Percentiles rank a stretch among this genome's conserved stretches.
Conservation (phyloP, 2,797 vertebrate species). For the Enteromius afrohamiltoni region DNA sequence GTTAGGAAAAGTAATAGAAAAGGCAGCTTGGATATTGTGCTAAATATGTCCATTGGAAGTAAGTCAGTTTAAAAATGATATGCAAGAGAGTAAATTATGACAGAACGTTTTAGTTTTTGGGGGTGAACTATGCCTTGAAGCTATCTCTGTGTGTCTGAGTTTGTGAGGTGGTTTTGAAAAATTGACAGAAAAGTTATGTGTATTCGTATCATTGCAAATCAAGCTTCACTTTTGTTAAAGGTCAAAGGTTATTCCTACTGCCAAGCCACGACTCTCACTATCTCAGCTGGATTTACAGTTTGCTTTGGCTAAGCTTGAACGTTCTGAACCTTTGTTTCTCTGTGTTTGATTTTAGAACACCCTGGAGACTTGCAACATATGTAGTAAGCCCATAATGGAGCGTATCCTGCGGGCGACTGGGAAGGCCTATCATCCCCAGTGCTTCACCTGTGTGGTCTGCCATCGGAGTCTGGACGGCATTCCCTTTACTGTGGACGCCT, state of each 20-base stretch:
- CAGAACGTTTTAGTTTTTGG: background rate
- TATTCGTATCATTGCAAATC: background rate
- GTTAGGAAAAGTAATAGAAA: background rate
- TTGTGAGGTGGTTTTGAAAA: background rate
- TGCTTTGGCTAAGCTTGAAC: conserved; percentile 2
- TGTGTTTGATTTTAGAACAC: conserved; percentile 84
- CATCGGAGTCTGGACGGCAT: conserved; percentile 94
- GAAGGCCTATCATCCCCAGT: conserved; percentile 97
- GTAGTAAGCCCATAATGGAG: conserved; percentile 97
- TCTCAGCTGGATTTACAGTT: background rate
- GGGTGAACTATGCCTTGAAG: background rate
- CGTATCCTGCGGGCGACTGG: conserved; percentile 94
- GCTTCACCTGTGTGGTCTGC: conserved; percentile 98
- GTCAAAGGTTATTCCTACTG: conserved; percentile 1
- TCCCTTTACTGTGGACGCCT: conserved; percentile 94
- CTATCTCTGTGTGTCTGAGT: background rate
- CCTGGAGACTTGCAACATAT: conserved; percentile 94
- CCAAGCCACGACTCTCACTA: background rate
- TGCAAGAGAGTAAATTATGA: background rate
- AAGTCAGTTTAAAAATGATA: background rate
- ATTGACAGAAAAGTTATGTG: background rate
- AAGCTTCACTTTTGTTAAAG: conserved; percentile 7
- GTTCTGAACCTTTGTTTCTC: conserved; percentile 47
- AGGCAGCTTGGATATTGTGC: background rate
- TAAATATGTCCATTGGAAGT: background rate